phyloP scores from a whole-genome alignment of 2,797 vertebrate genomes.

The Eulemur mongoz region DNA sequence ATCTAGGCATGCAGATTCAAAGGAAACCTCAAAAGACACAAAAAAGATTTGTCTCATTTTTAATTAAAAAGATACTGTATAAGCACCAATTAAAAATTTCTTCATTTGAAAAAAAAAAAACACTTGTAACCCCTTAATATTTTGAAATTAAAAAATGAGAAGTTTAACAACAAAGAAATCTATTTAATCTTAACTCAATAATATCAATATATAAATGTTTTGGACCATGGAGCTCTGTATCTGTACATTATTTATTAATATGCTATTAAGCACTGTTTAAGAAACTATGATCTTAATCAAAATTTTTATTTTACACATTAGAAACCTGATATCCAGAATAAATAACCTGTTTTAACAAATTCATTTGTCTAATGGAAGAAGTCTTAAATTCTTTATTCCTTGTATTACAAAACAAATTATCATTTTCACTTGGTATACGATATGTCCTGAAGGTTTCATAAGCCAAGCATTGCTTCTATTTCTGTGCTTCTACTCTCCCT shows the following conservation, averaged over 20 bases:
- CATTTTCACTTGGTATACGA: not conserved
- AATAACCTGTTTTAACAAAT: not conserved
- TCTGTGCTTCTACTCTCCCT: not conserved
- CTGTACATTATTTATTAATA: not conserved
- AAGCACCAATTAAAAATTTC: too few relatives aligned
- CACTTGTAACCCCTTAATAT: too few relatives aligned
- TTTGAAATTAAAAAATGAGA: not conserved
- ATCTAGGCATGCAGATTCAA: too few relatives aligned
- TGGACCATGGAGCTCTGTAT: not conserved
- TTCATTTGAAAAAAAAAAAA: too few relatives aligned
- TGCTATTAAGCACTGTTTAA: not conserved
- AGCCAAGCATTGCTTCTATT: not conserved
- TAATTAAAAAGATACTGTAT: too few relatives aligned
- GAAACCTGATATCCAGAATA: not conserved
- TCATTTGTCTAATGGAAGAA: not conserved
- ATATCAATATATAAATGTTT: not conserved
- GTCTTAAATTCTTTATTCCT: not conserved
- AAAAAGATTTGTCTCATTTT: too few relatives aligned
- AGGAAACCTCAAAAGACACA: too few relatives aligned
- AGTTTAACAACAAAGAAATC: not conserved
- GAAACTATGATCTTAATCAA: not conserved
- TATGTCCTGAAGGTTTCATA: not conserved
- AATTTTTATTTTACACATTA: conserved; percentile 23
- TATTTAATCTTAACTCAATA: not conserved
- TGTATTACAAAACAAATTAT: conserved; percentile 1